Percentiles rank a stretch among this genome's conserved stretches.
phyloP scores from a whole-genome alignment of 2,113 vertebrate genomes.

The Delphinapterus leucas region DNA sequence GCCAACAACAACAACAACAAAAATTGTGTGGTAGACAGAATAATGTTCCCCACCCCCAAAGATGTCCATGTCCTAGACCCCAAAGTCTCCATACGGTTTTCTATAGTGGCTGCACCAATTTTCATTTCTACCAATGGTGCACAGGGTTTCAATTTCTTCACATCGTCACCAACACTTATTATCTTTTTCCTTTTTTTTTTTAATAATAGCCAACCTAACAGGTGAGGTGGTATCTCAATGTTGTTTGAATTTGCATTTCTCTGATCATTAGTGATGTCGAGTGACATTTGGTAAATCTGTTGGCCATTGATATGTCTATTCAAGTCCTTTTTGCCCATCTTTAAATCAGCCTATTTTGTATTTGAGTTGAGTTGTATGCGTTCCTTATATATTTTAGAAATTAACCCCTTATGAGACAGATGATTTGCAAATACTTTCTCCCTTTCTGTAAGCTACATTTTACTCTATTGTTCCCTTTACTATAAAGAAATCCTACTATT shows the following conservation, averaged over 20 bases:
- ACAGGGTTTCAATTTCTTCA: not conserved
- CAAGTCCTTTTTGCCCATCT: not conserved
- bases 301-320: not conserved
- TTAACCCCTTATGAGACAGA: not conserved
- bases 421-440: not conserved
- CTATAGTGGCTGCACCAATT: not conserved
- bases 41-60: too few relatives aligned
- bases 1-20: too few relatives aligned
- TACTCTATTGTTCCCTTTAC: not conserved
- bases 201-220: not conserved
- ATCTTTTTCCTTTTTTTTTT: too few relatives aligned
- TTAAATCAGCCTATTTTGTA: not conserved
- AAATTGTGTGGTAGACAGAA: too few relatives aligned
- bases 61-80: too few relatives aligned
- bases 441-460: not conserved
- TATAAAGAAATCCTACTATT: not conserved
- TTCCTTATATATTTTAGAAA: not conserved
- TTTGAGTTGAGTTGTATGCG: not conserved
- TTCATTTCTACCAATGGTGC: not conserved
- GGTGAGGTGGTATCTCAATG: not conserved
- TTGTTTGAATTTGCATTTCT: not conserved
- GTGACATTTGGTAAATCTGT: not conserved
- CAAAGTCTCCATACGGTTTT: not conserved
- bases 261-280: not conserved
- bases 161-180: accelerated